Evolutionary conservation across 30 jellyfish, hydroid and myxozoan species (phyloP).

Genomic region (Clytia hemisphaerica): DNA sequence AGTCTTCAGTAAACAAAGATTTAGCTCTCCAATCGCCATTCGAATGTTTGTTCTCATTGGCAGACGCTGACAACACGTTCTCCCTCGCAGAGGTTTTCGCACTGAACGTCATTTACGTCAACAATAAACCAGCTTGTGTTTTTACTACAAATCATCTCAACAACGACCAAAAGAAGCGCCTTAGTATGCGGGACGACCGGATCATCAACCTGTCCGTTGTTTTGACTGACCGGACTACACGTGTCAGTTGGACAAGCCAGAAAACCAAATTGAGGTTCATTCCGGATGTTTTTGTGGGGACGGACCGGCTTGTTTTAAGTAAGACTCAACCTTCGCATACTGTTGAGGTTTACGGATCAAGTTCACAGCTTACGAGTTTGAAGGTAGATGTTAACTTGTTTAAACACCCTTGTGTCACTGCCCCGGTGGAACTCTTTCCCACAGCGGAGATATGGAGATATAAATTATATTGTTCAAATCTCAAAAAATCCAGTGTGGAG

Average conservation of each 20-base stretch:
- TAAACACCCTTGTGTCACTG: too few species aligned
- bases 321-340: not conserved
- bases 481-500: too few species aligned
- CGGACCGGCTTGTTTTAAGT: not conserved
- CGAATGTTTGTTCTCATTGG: constrained; percentile 16
- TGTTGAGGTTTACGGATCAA: constrained; percentile 27
- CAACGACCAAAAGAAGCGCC: not conserved
- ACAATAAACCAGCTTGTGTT: constrained; percentile 10
- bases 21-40: constrained; percentile 5
- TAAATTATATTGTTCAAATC: too few species aligned
- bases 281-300: constrained; percentile 13
- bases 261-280: constrained; percentile 5
- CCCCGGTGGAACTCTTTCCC: too few species aligned
- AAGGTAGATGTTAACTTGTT: constrained; percentile 16
- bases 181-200: constrained; percentile 16
- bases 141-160: constrained; percentile 1
- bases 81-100: constrained; percentile 4
- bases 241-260: not conserved
- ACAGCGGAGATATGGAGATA: too few species aligned
- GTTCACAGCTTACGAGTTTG: constrained; percentile 27
- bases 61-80: not conserved
- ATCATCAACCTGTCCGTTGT: not conserved
- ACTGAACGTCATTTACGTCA: not conserved
- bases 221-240: not conserved
- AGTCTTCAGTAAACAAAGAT: not conserved